Base-by-base conservation (phyloP, 2,888 invertebrate species). In the Lasius platythorax region DNA sequence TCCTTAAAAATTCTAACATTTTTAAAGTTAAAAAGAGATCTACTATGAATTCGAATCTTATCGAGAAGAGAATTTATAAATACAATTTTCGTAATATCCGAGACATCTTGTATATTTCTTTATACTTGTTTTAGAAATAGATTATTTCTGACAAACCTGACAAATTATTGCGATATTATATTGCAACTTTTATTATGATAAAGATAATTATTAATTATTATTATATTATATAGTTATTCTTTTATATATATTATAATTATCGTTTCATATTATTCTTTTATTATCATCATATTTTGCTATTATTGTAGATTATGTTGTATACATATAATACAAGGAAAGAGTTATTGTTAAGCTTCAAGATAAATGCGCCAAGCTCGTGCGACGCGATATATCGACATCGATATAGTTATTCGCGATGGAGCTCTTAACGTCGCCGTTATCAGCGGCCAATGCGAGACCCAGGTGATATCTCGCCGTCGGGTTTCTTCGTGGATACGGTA, bases 391-490 rank as follows among this genome's bases (percentile, higher is more conserved):
- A 79, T 79, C 78, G 72, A 30, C 30, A 79, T 79, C 58, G 58
- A 61, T 81, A 73, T 73, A 61, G 33, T 72, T 43, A 46, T 43
- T 58, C 73, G 73, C 74, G 79, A 73, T 66, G 73, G 79, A 61
- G 79, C 79, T 81, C 73, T 81, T 73, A 81, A 81, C 73, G 73
- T 81, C 79, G 61, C 2, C 73, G 46, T 81, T 81, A 81, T 81
- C 79, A 61, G 73, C 73, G 72, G 46, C 72, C 43, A 58, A 43
- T 73, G 46, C 73, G 73, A 61, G 70, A 78, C 78, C 61, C 18
- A 23, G 61, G 46, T 73, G 73, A 73, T 81, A 81, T 81, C 79
- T 81, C 74, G 6, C 33, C 30, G 58, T 61, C 58, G 61, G 46
- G 61, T 56, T 81, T 81, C 79, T 81, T 81, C 79, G 79, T 33